Evolutionary conservation across 2,888 invertebrate species (phyloP), one percentile per base, ranked within the genome.

Genomic region (Acanthosepion lycidas): DNA sequence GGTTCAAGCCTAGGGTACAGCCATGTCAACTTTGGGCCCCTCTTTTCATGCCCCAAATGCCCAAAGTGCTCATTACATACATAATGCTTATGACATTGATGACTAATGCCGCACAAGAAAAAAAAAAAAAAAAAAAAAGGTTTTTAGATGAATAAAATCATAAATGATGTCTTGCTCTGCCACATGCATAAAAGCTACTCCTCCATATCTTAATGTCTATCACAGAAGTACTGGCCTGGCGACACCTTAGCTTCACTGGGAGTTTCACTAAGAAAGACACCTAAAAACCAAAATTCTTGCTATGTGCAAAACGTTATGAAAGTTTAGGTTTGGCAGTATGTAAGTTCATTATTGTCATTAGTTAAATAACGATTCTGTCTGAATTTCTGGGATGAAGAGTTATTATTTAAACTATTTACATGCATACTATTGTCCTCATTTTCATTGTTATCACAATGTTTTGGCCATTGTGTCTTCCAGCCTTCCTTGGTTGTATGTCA

Each of bases 41-140:
- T 78, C 78, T 78, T 78, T 78, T 78, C 78, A 78, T 78, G 78
- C 78, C 78, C 78, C 78, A 78, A 78, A 78, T 78, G 78, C 15
- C 78, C 78, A 78, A 9, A 55, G 55, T 55, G 55, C 55, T 55
- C 42, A 51, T 51, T 51, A 51, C 59, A 59, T 59, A 59, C 59
- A 59, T 59, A 55, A 23, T 23, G 23, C 59, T 23, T 6, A 23
- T 23, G 59, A 59, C 20, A 59, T 20, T 59, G 23, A 23, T 59
- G 59, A 59, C 59, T 59, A 59, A 59, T 23, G 59, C 59, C 59
- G 59, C 59, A 59, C 23, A 59, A 59, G 55, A 6, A 3, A 59
- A 33, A 6, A 59, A 59, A n/a, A n/a, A n/a, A n/a, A n/a, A 59
- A 6, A 51, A 6, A 51, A 42, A 51, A 51, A 0, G 20, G 18